A percentile compares a stretch with the other conserved stretches of the same genome.
phyloP scores from a whole-genome alignment of 2,113 vertebrate genomes.

The Petaurus breviceps region DNA sequence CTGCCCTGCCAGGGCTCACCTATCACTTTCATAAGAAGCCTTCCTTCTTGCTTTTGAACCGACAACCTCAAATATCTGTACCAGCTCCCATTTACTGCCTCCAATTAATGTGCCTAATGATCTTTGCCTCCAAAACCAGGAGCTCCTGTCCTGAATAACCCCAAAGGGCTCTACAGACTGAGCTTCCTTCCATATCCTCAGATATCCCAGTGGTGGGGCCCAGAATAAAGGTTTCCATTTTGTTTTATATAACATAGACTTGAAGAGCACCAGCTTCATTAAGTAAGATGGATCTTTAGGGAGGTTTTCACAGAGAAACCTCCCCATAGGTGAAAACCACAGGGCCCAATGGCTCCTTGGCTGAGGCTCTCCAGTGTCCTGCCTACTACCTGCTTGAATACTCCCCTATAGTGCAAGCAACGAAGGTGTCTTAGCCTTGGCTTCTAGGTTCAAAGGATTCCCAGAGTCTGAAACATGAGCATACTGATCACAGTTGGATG shows the following conservation, averaged over 20 bases:
- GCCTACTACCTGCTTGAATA: background rate
- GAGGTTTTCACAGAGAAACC: background rate
- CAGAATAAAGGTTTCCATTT: background rate
- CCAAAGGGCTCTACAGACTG: background rate
- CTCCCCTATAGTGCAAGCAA: background rate
- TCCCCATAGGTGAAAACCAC: background rate
- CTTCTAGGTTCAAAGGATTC: background rate
- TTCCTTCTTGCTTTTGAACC: slow-evolving; percentile 15
- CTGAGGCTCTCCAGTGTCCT: background rate
- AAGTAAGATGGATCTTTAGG: background rate
- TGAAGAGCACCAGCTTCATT: background rate
- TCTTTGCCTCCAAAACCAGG: background rate
- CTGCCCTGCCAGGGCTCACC: background rate
- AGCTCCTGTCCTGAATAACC: background rate
- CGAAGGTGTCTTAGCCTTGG: background rate
- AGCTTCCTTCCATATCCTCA: background rate
- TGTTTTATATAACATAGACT: background rate
- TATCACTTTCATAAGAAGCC: background rate
- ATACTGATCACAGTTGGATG: background rate
- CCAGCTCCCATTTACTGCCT: slow-evolving; percentile 5
- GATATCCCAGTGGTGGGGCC: background rate
- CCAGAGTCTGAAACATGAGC: background rate
- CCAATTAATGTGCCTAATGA: background rate
- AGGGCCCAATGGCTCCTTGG: background rate
- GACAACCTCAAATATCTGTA: background rate